Base-by-base conservation (phyloP, 2,797 vertebrate genomes). In the Pitangus sulphuratus region DNA sequence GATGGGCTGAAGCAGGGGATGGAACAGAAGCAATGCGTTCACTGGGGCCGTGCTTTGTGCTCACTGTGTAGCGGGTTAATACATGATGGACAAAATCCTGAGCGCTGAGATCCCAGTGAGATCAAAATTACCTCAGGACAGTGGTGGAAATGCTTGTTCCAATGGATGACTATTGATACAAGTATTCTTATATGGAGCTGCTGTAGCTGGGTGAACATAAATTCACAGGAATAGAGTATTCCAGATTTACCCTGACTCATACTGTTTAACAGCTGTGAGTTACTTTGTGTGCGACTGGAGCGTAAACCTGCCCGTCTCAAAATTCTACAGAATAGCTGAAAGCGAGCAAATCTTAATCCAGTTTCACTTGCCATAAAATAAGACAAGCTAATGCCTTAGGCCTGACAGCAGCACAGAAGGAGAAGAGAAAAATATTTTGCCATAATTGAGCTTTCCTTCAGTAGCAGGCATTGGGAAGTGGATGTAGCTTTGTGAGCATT, bases 81-180 rank as follows among this genome's bases (percentile, higher is more conserved):
- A 25, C 11, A 9, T 1, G 10, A 40, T 33, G 35, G 37, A n/a
- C 20, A 61, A 66, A 87, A 91, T 58, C 44, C 78, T 66, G 61
- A 57, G 25, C 47, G 25, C 47, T 70, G 45, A 40, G 40, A 21
- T 5, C n/a, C 53, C 56, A 64, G 31, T 21, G 61, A 51, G 61
- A 69, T 64, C 50, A 60, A 58, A 60, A 44, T 37, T 42, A 35
- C n/a, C 14, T 11, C 2, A n/a, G 48, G 68, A 26, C 22, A 35
- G 35, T 6, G n/a, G 19, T 80, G 71, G 61, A 26, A 84, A 77
- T 39, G 2, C 3, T 26, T 11, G 17, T n/a, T 40, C 31, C 19
- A 4, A 5, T 1, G 1, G 58, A 8, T 42, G 6, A 8, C 5
- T 44, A 15, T 30, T 65, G 12, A 6, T 8, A 2, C 11, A 10